A percentile compares a stretch with the other conserved stretches of the same genome.
Conservation (phyloP, 1,140 invertebrate species). For the Euschistus heros region DNA sequence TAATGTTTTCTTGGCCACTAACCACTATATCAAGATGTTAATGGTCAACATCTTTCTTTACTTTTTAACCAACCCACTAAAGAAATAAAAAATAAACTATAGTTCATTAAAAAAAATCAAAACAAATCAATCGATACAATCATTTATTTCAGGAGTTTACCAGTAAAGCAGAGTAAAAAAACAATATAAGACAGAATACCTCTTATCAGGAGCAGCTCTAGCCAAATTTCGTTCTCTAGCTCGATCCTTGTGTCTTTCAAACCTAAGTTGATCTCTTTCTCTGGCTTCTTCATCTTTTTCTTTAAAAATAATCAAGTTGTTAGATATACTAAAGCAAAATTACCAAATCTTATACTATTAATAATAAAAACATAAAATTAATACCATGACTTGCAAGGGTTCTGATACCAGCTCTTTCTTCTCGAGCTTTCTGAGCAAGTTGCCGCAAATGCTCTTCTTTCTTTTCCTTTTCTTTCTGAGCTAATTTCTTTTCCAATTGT, state of each 20-base stretch:
- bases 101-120: too few species aligned
- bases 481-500: slow-evolving; percentile 90
- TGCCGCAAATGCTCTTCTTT: slow-evolving; percentile 91
- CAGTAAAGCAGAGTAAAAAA: not conserved
- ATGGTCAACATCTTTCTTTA: too few species aligned
- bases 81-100: too few species aligned
- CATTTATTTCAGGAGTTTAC: too few species aligned
- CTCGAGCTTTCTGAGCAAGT: slow-evolving; percentile 89
- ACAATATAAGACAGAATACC: slow-evolving; percentile 36
- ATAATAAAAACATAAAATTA: not conserved
- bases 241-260: slow-evolving; percentile 82
- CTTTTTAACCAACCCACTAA: too few species aligned
- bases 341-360: not conserved
- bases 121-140: too few species aligned
- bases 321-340: not conserved
- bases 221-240: slow-evolving; percentile 87
- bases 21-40: too few species aligned
- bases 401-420: slow-evolving; percentile 82
- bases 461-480: slow-evolving; percentile 96
- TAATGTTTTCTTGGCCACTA: too few species aligned
- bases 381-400: slow-evolving; percentile 29
- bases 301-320: slow-evolving; percentile 24
- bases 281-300: slow-evolving; percentile 61
- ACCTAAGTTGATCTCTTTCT: slow-evolving; percentile 81
- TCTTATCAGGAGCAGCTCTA: slow-evolving; percentile 87